A percentile compares a stretch with the other conserved stretches of the same genome.
phyloP scores from a whole-genome alignment of 2,888 invertebrate genomes.

The Dromius quadrimaculatus region DNA sequence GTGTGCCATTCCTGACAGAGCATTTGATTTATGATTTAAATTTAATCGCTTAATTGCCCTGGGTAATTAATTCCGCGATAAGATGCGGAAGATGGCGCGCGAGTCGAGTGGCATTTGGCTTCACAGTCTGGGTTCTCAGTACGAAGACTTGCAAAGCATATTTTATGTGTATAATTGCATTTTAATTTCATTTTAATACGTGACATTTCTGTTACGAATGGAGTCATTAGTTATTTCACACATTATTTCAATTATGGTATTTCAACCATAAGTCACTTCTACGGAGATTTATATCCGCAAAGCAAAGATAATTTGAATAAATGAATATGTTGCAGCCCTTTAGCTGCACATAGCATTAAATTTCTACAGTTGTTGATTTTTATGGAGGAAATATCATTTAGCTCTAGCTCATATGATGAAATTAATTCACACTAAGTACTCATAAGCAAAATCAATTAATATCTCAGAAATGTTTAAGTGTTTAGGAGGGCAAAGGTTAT shows the following conservation, averaged over 20 bases:
- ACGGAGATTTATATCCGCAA: background rate
- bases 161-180: conserved; percentile 44
- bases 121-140: conserved; percentile 8
- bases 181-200: conserved; percentile 47
- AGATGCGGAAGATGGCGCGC: conserved; percentile 44
- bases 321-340: no score
- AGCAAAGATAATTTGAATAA: background rate
- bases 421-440: no score
- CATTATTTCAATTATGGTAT: conserved; percentile 14
- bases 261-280: no score
- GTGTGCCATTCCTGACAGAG: conserved; percentile 45
- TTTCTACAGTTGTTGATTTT: no score
- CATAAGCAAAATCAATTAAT: no score
- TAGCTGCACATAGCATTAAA: no score
- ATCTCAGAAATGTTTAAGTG: no score
- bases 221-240: conserved; percentile 30
- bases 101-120: conserved; percentile 39
- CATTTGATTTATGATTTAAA: conserved; percentile 53
- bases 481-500: no score
- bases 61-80: conserved; percentile 45
- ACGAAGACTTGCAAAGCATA: conserved; percentile 34
- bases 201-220: conserved; percentile 31
- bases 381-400: no score
- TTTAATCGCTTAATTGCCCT: conserved; percentile 53
- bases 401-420: no score